phyloP scores from a whole-genome alignment of 2,113 vertebrate genomes.

The Etheostoma spectabile region DNA sequence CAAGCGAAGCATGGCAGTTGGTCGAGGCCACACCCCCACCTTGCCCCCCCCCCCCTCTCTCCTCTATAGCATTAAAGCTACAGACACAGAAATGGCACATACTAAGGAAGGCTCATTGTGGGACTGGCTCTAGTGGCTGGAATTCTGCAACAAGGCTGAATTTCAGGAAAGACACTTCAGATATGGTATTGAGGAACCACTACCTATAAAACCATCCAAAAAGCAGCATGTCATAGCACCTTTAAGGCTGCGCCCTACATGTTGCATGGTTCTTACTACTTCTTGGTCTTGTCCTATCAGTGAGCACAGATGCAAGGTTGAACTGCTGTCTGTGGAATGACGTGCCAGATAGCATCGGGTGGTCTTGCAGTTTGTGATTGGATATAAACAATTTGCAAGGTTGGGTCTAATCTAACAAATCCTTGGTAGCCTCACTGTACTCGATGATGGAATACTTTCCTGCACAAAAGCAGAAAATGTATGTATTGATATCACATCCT shows the following conservation, averaged over 20 bases:
- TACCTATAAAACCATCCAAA: too few relatives aligned
- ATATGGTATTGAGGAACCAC: too few relatives aligned
- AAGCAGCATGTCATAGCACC: too few relatives aligned
- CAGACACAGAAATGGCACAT: too few relatives aligned
- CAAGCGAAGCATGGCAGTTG: too few relatives aligned
- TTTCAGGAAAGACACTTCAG: too few relatives aligned
- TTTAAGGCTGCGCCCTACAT: not conserved
- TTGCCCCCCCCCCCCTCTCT: too few relatives aligned
- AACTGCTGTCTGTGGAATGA: constrained; percentile 7
- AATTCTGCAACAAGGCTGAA: too few relatives aligned
- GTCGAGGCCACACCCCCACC: too few relatives aligned
- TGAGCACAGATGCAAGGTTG: constrained; percentile 7
- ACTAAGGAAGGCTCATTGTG: too few relatives aligned
- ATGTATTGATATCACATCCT: not conserved
- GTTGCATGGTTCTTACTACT: not conserved
- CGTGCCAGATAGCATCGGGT: constrained; percentile 31
- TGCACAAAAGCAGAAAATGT: not conserved
- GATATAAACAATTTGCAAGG: not conserved
- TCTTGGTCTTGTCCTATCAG: not conserved
- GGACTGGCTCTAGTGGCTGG: too few relatives aligned
- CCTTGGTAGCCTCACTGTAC: not conserved
- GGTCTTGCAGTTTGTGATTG: constrained; percentile 12
- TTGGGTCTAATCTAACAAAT: constrained; percentile 1
- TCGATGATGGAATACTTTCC: not conserved
- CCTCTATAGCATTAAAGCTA: too few relatives aligned